Evolutionary conservation across 2,797 vertebrate species (phyloP), one percentile per base, ranked within the genome.

Genomic region (Babyrousa celebensis): DNA sequence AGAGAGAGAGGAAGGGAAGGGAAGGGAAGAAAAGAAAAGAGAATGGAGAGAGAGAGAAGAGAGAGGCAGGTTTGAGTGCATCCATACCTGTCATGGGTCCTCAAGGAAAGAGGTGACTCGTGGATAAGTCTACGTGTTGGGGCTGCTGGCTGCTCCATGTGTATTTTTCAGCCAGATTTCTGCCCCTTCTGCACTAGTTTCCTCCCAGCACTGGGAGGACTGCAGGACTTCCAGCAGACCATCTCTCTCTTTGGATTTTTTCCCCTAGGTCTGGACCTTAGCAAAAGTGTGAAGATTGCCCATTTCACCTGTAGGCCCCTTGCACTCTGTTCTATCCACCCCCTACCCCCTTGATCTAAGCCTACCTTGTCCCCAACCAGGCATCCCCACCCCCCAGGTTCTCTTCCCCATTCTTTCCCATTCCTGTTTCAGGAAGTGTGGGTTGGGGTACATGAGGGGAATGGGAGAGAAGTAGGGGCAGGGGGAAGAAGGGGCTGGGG

Each of bases 131-230:
- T 32, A 18, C 29, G 36, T n/a, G 29, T 0, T 11, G 20, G 77
- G 36, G 36, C 20, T n/a, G 36, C 12, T 2, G 0, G 27, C 54
- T 36, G 40, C 32, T 15, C 56, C 5, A 0, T 0, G 15, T 0
- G 9, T 63, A 2, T 48, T 60, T 77, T 15, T 79, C 52, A 6
- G 58, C 6, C 54, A 29, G 54, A 63, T 23, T 62, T 54, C 3
- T 5, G 29, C 17, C n/a, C n/a, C 65, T 7, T 43, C 5, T 48
- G 83, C 0, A 2, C 25, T 25, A 40, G 18, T 18, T 67, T 77
- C 75, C 25, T 63, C 3, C 9, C 40, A 29, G 52, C 56, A n/a
- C 74, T 17, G 16, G 36, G 36, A 36, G 36, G 36, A 36, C 36
- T 36, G 36, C 36, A 36, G 68, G 11, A 15, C 6, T 43, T 68